Evolutionary conservation across 2,113 vertebrate genomes (phyloP).

Genomic region (Centrocercus urophasianus): DNA sequence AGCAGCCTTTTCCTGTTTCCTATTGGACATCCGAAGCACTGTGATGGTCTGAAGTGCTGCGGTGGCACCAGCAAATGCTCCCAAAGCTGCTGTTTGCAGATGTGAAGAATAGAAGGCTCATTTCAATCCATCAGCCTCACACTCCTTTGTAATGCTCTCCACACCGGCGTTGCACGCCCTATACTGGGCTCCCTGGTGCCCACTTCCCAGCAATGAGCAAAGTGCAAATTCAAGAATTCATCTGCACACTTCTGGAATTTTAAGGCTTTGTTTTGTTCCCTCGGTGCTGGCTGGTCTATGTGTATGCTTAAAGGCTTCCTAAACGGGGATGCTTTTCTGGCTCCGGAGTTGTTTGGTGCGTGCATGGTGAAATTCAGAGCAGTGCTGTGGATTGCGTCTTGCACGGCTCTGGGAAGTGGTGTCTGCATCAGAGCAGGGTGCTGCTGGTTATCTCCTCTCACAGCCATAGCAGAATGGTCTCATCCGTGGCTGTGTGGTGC

Average conservation of each 20-base stretch:
- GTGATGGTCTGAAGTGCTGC: neutral
- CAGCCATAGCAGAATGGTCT: neutral
- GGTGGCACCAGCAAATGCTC: neutral
- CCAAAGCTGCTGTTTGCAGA: neutral
- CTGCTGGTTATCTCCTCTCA: neutral
- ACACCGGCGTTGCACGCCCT: neutral
- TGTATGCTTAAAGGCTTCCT: neutral
- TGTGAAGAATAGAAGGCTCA: neutral
- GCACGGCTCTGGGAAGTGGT: neutral
- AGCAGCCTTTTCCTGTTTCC: neutral
- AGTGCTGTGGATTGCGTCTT: neutral
- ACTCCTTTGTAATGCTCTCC: neutral
- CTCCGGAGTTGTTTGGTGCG: neutral
- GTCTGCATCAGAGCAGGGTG: accelerated
- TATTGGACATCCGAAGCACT: accelerated
- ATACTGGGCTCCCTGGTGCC: neutral
- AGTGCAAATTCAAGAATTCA: neutral
- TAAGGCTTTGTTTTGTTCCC: neutral
- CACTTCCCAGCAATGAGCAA: neutral
- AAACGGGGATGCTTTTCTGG: neutral
- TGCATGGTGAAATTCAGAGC: neutral
- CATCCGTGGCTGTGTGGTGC: accelerated
- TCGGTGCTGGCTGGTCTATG: neutral
- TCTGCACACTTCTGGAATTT: neutral
- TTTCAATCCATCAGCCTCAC: neutral